Evolutionary conservation across 2,797 vertebrate species (phyloP).

Genomic region (Pseudopleuronectes americanus): DNA sequence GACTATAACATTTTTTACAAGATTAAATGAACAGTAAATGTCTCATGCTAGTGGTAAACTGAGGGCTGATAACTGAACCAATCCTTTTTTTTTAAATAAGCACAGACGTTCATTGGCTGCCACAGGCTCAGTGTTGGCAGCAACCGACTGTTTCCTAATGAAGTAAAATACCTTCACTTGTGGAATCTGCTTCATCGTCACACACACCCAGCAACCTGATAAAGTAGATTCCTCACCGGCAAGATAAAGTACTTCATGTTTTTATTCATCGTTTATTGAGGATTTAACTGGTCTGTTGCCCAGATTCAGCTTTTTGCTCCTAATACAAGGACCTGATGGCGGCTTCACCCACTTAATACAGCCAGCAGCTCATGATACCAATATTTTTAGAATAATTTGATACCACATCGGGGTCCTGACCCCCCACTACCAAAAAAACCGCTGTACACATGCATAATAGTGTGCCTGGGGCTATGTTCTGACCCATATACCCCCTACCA

Average conservation of each 20-base stretch:
- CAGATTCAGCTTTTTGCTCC: slow-evolving; percentile 29
- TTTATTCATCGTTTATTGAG: slow-evolving; percentile 51
- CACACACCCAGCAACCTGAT: slow-evolving; percentile 3
- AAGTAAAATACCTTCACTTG: slow-evolving; percentile 36
- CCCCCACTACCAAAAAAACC: slow-evolving; percentile 51
- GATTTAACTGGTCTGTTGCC: slow-evolving; percentile 44
- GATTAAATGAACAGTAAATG: too few relatives aligned
- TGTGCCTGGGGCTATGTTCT: slow-evolving; percentile 45
- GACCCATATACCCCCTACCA: slow-evolving; percentile 60
- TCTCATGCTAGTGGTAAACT: too few relatives aligned
- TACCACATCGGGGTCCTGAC: slow-evolving; percentile 34
- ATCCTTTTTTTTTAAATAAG: background rate
- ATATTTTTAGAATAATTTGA: slow-evolving; percentile 47
- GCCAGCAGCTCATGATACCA: slow-evolving; percentile 33
- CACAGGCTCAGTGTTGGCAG: slow-evolving; percentile 1
- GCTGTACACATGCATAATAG: slow-evolving; percentile 43
- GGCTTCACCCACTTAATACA: slow-evolving; percentile 33
- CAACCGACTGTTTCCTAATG: slow-evolving; percentile 24
- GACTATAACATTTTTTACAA: too few relatives aligned
- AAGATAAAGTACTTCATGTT: slow-evolving; percentile 45
- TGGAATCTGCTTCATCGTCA: slow-evolving; percentile 33
- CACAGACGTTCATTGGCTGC: background rate
- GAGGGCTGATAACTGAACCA: too few relatives aligned
- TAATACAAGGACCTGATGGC: slow-evolving; percentile 12
- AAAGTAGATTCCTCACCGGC: slow-evolving; percentile 24